phyloP scores from a whole-genome alignment of 2,113 vertebrate species.

The Onychostoma macrolepis region DNA sequence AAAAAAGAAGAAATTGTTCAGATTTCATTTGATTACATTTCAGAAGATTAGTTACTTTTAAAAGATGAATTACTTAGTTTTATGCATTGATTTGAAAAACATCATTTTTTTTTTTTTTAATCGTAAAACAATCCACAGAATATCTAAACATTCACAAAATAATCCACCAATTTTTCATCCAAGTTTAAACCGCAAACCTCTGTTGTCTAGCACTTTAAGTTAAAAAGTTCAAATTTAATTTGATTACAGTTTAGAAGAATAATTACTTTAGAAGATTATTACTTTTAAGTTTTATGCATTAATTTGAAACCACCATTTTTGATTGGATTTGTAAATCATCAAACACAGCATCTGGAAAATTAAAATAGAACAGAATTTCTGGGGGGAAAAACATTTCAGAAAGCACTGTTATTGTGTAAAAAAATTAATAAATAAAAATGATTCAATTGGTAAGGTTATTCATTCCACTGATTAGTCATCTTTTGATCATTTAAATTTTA shows the following conservation, averaged over 20 bases:
- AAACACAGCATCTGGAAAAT: not conserved
- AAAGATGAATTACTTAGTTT: not conserved
- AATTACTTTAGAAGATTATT: too few species aligned
- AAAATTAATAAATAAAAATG: rapidly evolving
- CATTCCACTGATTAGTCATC: too few species aligned
- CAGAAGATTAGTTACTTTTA: not conserved
- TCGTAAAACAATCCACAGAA: too few species aligned
- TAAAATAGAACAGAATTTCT: not conserved
- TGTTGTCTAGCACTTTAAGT: too few species aligned
- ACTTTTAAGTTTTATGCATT: too few species aligned
- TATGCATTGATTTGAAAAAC: not conserved
- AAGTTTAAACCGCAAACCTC: too few species aligned
- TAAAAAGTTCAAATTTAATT: too few species aligned
- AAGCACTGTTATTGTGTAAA: not conserved
- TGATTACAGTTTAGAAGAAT: too few species aligned
- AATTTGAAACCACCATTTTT: too few species aligned
- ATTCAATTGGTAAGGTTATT: not conserved
- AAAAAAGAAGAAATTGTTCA: not conserved
- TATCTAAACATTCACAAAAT: too few species aligned
- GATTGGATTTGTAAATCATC: not conserved
- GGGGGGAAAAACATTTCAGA: not conserved
- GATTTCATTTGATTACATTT: not conserved
- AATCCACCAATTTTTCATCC: too few species aligned
- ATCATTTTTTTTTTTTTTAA: not conserved
- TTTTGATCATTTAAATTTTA: too few species aligned